Evolutionary conservation across 2,888 invertebrate genomes (phyloP).

Genomic region (Nymphalis urticae): DNA sequence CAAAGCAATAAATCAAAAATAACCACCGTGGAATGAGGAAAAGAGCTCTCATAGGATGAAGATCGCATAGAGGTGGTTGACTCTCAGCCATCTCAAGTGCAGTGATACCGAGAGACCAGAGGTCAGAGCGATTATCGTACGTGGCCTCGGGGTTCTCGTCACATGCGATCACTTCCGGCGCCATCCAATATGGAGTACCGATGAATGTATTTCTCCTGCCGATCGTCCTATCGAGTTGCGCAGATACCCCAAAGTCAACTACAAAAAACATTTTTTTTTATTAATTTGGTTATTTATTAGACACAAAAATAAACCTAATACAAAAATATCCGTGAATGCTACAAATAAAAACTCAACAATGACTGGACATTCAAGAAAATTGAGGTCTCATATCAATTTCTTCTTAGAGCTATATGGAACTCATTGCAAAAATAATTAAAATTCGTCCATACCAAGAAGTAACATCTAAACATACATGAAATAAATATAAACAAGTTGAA

Average conservation of each 20-base stretch:
- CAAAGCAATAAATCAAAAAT: neutral
- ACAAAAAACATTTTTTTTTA: slow-evolving; percentile 35
- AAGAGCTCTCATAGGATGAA: slow-evolving; percentile 99
- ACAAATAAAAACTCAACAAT: too few species aligned
- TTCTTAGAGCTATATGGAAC: too few species aligned
- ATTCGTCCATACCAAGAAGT: too few species aligned
- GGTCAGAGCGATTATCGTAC: slow-evolving; percentile 97
- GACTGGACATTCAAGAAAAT: too few species aligned
- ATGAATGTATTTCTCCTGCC: slow-evolving; percentile 99
- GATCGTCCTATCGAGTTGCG: slow-evolving; percentile 99
- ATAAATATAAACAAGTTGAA: too few species aligned
- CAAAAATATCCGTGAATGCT: too few species aligned
- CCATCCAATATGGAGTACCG: slow-evolving; percentile 99
- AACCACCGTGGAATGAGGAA: slow-evolving; percentile 93
- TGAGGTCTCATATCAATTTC: too few species aligned
- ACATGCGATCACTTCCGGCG: slow-evolving; percentile 99
- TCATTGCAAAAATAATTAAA: too few species aligned
- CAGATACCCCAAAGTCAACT: slow-evolving; percentile 99
- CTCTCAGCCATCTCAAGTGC: slow-evolving; percentile 99
- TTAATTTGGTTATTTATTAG: neutral
- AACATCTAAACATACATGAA: too few species aligned
- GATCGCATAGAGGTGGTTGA: slow-evolving; percentile 98
- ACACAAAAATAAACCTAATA: too few species aligned
- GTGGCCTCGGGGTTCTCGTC: slow-evolving; percentile 99
- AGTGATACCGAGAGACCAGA: slow-evolving; percentile 97